These are phyloP conservation scores for Euura lappo DNA, from an alignment of 1,140 invertebrate species.

Conservation along the genomic window DNA sequence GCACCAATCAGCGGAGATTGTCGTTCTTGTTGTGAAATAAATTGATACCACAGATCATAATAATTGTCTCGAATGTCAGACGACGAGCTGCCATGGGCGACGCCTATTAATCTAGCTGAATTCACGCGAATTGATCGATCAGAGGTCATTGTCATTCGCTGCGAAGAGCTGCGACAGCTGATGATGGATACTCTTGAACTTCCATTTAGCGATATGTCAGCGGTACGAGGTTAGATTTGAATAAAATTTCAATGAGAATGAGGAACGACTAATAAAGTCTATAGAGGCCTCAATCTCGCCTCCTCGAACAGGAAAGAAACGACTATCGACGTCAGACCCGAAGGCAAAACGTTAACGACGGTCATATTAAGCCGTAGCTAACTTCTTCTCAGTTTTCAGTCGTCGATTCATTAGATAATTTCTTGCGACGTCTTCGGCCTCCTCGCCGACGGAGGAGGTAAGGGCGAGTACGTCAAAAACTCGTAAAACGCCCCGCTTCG, in stretches of 20 bases:
- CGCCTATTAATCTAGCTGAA: background rate
- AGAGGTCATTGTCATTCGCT: conserved; percentile 1
- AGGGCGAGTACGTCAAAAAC: background rate
- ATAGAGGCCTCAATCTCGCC: no score
- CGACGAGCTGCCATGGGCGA: background rate
- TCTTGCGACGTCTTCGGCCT: background rate
- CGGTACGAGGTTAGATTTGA: no score
- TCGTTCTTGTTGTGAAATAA: no score
- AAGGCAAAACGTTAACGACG: conserved; percentile 24
- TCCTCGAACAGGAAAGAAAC: conserved; percentile 7
- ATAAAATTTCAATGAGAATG: no score
- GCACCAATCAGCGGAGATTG: no score
- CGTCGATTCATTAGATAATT: background rate
- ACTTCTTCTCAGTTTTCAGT: background rate
- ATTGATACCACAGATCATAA: no score
- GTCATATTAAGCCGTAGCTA: background rate
- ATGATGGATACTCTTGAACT: background rate
- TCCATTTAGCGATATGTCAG: background rate
- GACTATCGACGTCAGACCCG: conserved; percentile 22
- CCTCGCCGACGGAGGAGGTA: background rate
- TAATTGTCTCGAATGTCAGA: no score
- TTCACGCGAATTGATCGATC: background rate
- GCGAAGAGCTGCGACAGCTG: background rate
- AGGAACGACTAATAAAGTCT: no score
- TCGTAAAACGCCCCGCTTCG: background rate